Base-by-base conservation (phyloP, 2,797 vertebrate genomes). In the Gymnoscopelus microlampas region DNA sequence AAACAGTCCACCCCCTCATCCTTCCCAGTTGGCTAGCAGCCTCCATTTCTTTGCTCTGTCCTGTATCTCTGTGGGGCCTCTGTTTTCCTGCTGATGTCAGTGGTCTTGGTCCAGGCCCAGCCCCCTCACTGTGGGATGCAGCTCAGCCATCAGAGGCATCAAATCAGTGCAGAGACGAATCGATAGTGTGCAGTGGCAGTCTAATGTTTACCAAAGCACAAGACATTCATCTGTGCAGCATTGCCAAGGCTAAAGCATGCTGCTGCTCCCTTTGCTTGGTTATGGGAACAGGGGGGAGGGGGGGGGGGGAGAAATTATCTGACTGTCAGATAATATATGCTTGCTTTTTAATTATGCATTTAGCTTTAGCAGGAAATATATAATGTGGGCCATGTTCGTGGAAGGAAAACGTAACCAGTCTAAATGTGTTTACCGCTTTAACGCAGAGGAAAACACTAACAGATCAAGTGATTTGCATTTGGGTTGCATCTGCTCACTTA, bases 311-410 rank as follows among this genome's bases (percentile, higher is more conserved):
- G 60, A 61, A 65, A 60, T 48, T 65, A 68, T 71, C 79, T 77
- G 71, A 86, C 80, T 87, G 78, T 62, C 79, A 76, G 61, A 80
- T 19, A n/a, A n/a, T n/a, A n/a, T 49, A 85, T 78, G 74, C 71
- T 82, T 73, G 66, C 74, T n/a, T 84, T 82, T 87, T 81, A 89
- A 89, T 90, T 89, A 87, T 83, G 81, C 69, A 87, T 89, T 85
- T 80, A 80, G 73, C 75, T 83, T 58, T 60, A 74, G 81, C 63
- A 76, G 71, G 65, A 70, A 80, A 82, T 83, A 70, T 68, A 79
- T 80, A 81, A 79, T 78, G 70, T 15, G 54, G 68, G 66, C 70
- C 82, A 26, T 3, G 13, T 53, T 74, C 68, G 76, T 75, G 71
- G 64, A 79, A 54, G 62, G 57, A 83, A 79, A 83, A 75, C 78